Conservation (phyloP, 2,113 vertebrate species). For the Aegithalos caudatus region DNA sequence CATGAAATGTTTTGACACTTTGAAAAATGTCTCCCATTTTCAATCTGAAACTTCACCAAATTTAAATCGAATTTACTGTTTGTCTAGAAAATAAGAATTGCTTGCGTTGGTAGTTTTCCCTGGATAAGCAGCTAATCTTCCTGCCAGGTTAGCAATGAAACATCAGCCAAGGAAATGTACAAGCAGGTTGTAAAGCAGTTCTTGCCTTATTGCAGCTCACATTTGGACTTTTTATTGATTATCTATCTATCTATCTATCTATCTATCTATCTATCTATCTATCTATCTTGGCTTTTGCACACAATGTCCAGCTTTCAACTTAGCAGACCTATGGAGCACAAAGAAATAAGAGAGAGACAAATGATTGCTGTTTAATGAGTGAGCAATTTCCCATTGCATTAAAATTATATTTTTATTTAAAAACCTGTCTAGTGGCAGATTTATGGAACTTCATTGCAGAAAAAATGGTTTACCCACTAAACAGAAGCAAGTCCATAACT, state of each 20-base stretch:
- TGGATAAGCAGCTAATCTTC: slow-evolving; percentile 8
- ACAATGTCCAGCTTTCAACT: not conserved
- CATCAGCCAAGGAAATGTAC: not conserved
- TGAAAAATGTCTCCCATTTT: slow-evolving; percentile 16
- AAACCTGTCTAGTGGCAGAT: not conserved
- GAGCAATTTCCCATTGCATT: not conserved
- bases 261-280: not conserved
- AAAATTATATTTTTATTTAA: not conserved
- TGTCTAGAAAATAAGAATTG: slow-evolving; percentile 10
- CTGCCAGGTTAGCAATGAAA: not conserved
- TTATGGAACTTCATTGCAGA: not conserved
- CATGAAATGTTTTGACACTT: slow-evolving; percentile 48
- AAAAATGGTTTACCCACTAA: not conserved
- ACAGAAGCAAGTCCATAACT: not conserved
- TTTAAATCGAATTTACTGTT: slow-evolving; percentile 43
- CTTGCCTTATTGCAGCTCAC: not conserved
- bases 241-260: not conserved
- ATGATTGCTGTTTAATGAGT: not conserved
- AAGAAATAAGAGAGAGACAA: not conserved
- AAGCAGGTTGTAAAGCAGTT: not conserved
- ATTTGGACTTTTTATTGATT: not conserved
- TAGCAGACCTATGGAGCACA: not conserved
- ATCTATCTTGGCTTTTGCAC: not conserved
- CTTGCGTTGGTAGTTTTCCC: not conserved
- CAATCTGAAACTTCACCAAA: slow-evolving; percentile 31